Evolutionary conservation across 2,113 vertebrate genomes (phyloP).

Genomic region (Pseudolaguvia tuberculata): DNA sequence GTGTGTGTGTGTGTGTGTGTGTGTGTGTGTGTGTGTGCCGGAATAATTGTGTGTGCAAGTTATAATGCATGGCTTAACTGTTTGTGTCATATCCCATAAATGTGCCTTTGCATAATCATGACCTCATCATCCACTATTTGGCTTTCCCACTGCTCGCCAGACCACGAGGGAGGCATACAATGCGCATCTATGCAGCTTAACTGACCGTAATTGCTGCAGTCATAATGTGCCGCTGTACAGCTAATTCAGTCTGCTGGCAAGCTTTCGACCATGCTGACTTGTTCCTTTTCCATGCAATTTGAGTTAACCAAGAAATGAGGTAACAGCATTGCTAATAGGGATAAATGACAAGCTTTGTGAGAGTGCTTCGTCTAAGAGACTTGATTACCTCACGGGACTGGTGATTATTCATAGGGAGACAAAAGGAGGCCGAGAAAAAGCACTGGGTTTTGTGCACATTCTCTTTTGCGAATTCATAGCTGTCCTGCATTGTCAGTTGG

Average conservation of each 20-base stretch:
- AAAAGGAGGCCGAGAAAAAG: slow-evolving; percentile 58
- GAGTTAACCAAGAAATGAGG: slow-evolving; percentile 69
- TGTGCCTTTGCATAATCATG: slow-evolving; percentile 53
- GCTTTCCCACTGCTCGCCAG: slow-evolving; percentile 35
- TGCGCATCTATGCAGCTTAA: slow-evolving; percentile 38
- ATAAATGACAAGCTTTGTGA: slow-evolving; percentile 63
- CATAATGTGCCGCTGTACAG: slow-evolving; percentile 52
- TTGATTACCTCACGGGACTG: slow-evolving; percentile 63
- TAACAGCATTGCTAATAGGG: slow-evolving; percentile 64
- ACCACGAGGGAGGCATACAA: slow-evolving; percentile 46
- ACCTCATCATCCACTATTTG: slow-evolving; percentile 47
- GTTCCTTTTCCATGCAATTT: slow-evolving; percentile 66
- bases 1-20: slow-evolving; percentile 31
- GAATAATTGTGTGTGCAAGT: slow-evolving; percentile 30
- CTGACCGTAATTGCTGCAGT: slow-evolving; percentile 48
- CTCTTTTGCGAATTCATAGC: slow-evolving; percentile 48
- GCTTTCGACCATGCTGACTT: slow-evolving; percentile 63
- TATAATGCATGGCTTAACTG: slow-evolving; percentile 25
- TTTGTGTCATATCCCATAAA: slow-evolving; percentile 48
- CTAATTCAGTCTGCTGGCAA: slow-evolving; percentile 55
- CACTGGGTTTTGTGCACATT: slow-evolving; percentile 50
- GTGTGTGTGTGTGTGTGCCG: slow-evolving; percentile 8
- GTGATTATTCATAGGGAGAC: slow-evolving; percentile 68
- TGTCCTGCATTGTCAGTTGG: slow-evolving; percentile 39
- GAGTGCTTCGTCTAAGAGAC: slow-evolving; percentile 54